Conservation (phyloP, 1,140 invertebrate species). For the Anastrepha ludens region DNA sequence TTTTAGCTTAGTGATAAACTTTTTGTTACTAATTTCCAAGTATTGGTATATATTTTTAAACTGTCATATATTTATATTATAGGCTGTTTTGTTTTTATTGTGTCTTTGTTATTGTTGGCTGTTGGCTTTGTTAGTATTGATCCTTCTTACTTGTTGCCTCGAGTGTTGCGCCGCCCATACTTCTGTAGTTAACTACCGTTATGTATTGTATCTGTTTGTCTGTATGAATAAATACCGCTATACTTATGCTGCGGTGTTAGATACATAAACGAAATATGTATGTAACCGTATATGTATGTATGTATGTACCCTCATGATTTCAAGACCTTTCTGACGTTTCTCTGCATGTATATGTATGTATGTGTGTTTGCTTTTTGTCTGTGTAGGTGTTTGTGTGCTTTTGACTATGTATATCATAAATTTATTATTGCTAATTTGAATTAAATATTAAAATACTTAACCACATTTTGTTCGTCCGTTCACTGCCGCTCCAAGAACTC, state of each 20-base stretch:
- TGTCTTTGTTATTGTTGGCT: conserved; percentile 54
- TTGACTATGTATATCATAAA: conserved; percentile 59
- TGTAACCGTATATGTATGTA: conserved; percentile 33
- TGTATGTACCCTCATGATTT: neutral
- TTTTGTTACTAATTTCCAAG: neutral
- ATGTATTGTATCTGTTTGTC: too few species aligned
- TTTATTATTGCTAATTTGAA: conserved; percentile 70
- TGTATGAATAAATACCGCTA: neutral
- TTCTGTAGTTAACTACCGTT: too few species aligned
- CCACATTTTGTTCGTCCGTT: neutral
- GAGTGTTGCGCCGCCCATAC: neutral
- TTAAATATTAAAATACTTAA: conserved; percentile 50
- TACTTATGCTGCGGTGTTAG: neutral
- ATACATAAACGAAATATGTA: too few species aligned
- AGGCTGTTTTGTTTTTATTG: conserved; percentile 46
- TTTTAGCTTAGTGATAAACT: conserved; percentile 17
- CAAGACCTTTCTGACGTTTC: conserved; percentile 50
- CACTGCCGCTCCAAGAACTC: neutral
- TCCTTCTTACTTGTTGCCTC: conserved; percentile 35
- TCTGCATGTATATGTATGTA: conserved; percentile 45
- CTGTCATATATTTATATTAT: neutral
- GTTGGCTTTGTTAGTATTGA: conserved; percentile 48
- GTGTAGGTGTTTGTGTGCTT: conserved; percentile 61
- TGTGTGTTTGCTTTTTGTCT: conserved; percentile 61
- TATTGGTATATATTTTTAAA: conserved; percentile 40